These are phyloP conservation scores for Caenorhabditis zanzibari DNA, from an alignment of 2,888 invertebrate genomes.

Conservation along the genomic window DNA sequence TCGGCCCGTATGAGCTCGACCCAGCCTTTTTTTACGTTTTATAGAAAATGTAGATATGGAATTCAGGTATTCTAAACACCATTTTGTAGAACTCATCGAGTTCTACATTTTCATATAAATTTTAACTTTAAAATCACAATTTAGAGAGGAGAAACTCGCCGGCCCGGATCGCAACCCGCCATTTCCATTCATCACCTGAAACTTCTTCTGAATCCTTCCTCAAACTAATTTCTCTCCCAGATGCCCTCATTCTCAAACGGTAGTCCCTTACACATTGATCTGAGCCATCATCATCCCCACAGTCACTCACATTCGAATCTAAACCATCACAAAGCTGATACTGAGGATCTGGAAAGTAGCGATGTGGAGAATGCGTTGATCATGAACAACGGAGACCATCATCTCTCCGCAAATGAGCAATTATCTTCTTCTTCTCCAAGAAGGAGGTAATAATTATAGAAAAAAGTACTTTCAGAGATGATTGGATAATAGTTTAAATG, in stretches of 20 bases:
- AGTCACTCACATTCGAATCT: not conserved
- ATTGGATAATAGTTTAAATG: constrained; percentile 7
- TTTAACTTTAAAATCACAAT: no score
- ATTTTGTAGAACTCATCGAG: not conserved
- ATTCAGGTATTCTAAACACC: no score
- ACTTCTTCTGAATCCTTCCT: not conserved
- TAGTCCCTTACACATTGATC: constrained; percentile 46
- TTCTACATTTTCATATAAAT: no score
- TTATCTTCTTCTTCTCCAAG: constrained; percentile 23
- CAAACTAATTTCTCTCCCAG: not conserved
- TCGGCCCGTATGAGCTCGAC: no score
- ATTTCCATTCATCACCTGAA: no score
- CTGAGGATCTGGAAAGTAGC: constrained; percentile 24
- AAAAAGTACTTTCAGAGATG: constrained; percentile 15
- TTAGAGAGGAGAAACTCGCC: no score
- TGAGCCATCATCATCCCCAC: constrained; percentile 24
- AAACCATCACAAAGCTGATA: constrained; percentile 14
- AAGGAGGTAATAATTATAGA: constrained; percentile 29
- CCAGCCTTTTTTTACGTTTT: no score
- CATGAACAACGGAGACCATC: constrained; percentile 10
- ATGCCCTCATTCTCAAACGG: constrained; percentile 55
- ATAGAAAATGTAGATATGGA: no score
- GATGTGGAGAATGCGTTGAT: constrained; percentile 54
- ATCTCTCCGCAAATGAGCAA: constrained; percentile 24
- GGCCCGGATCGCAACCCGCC: no score